Base-by-base conservation (phyloP, 2,888 invertebrate species). In the Caenorhabditis uteleia region DNA sequence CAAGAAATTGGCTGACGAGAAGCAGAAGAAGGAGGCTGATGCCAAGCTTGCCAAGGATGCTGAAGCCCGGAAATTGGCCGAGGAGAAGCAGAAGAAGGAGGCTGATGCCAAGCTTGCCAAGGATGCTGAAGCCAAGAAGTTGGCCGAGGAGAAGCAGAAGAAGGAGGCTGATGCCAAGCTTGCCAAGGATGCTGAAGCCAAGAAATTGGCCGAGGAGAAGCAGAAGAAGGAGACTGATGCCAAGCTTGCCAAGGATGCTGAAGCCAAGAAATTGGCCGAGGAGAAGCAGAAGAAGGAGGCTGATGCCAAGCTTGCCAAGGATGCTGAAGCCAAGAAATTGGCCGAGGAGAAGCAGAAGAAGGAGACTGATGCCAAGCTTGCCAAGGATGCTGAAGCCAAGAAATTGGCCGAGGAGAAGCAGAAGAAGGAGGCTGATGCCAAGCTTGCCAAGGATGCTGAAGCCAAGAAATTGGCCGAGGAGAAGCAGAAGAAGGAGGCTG, bases 401-500 rank as follows among this genome's bases (percentile, higher is more conserved):
- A 34, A 44, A 5, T 12, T 23, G 42, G 46, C 27, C 7, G 59
- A 51, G 1, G 47, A 43, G 16, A 18, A 39, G 42, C 33, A 16
- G 2, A 46, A 58, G 29, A 23, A 53, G 20, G 34, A 14, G 14
- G 34, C 46, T 5, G 59, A 57, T n/a, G 56, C 25, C 33, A 33
- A 46, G 3, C 36, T 31, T 2, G 16, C 21, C 7, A 25, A 34
- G 23, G 70, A 68, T 23, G 71, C 46, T 18, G 47, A 55, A 20
- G 73, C 29, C 29, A 12, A 29, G 14, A 67, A 58, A 26, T n/a
- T n/a, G 14, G 67, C 29, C 21, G 67, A 44, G 7, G 47, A 61
- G 20, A 69, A 46, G 12, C 69, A 74, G 39, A 66, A 67, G 31
- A 33, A 48, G 14, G 61, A 42, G 12, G 50, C 57, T 18, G 40